Percentiles rank a stretch among this genome's conserved stretches.
Evolutionary conservation across 2,797 vertebrate genomes (phyloP).

Genomic region (Poeciliopsis paucimaculata): DNA sequence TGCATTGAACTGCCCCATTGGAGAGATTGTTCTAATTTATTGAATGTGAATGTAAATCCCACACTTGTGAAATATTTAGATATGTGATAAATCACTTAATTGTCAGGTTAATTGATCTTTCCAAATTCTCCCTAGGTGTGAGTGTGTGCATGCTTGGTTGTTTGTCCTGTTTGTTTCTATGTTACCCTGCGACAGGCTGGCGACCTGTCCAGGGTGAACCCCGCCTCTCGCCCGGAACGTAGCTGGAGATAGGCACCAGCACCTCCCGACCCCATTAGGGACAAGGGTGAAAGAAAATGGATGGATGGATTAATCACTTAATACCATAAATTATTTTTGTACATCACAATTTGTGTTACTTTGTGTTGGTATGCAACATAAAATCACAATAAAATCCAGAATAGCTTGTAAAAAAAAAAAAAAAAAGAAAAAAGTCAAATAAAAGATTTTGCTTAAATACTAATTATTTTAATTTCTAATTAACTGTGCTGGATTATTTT

Average conservation of each 20-base stretch:
- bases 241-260: too few relatives aligned
- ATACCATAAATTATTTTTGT: background rate
- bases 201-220: too few relatives aligned
- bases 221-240: too few relatives aligned
- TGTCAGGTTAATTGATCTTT: too few relatives aligned
- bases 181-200: too few relatives aligned
- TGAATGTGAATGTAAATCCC: background rate
- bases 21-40: background rate
- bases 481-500: conserved; percentile 35
- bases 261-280: too few relatives aligned
- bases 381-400: background rate
- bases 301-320: background rate
- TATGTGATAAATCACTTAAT: background rate
- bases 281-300: too few relatives aligned
- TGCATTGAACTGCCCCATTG: background rate
- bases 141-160: too few relatives aligned
- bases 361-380: background rate
- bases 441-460: background rate
- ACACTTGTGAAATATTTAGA: background rate
- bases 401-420: background rate
- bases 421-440: background rate
- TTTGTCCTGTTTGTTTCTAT: too few relatives aligned
- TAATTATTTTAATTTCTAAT: conserved; percentile 37
- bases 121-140: too few relatives aligned
- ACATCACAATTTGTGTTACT: background rate